Conservation (phyloP, 2,113 vertebrate genomes). For the Semnornis frantzii region DNA sequence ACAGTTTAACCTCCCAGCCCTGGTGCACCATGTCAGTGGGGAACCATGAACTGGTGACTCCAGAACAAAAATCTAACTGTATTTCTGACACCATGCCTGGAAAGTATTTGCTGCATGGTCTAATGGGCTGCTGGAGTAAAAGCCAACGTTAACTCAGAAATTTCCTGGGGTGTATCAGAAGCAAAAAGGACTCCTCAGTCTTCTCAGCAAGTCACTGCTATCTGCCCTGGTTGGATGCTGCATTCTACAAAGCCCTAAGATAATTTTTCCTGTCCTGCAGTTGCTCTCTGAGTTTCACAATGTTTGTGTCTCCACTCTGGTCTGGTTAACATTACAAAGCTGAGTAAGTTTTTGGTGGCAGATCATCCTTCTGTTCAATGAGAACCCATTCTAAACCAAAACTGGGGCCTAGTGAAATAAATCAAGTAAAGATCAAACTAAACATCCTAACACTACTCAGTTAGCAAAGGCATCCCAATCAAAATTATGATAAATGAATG, state of each 20-base stretch:
- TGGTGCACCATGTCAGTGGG: neutral
- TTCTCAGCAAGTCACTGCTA: neutral
- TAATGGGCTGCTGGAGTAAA: neutral
- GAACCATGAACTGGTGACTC: neutral
- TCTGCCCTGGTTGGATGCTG: neutral
- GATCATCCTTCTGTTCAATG: neutral
- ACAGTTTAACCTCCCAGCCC: neutral
- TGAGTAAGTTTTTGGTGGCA: neutral
- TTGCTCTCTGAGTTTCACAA: neutral
- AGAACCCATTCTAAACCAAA: neutral
- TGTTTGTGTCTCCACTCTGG: neutral
- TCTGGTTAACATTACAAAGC: neutral
- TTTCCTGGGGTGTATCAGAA: neutral
- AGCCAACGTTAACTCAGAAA: neutral
- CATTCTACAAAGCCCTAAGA: neutral
- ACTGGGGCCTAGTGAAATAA: neutral
- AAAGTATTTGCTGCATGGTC: neutral
- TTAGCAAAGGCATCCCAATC: neutral
- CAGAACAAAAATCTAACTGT: neutral
- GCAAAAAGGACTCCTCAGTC: neutral
- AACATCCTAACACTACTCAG: neutral
- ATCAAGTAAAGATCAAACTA: neutral
- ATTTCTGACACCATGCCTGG: neutral
- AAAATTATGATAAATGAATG: neutral
- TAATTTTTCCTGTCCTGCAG: neutral